A percentile compares a stretch with the other conserved stretches of the same genome.
phyloP scores from a whole-genome alignment of 2,888 invertebrate genomes.

The Melieria omissa region DNA sequence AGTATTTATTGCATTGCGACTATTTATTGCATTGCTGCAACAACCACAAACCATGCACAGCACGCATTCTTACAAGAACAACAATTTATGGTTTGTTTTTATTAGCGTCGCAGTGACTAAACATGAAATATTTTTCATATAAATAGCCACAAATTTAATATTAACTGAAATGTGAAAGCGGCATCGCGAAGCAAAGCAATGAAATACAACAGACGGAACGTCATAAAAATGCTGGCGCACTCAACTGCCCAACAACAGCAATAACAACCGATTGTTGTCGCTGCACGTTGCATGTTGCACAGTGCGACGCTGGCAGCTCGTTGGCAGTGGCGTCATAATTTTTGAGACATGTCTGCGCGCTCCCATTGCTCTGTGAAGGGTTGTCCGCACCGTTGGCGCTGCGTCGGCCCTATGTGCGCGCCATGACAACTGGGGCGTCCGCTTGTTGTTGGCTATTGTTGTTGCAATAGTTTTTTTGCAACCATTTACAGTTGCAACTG shows the following conservation, averaged over 20 bases:
- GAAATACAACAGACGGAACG: not conserved
- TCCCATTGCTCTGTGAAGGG: slow-evolving; percentile 10
- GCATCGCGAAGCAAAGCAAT: not conserved
- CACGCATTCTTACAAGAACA: too few species aligned
- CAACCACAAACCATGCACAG: too few species aligned
- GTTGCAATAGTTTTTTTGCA: not conserved
- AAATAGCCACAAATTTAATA: slow-evolving; percentile 1
- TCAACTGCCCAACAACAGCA: too few species aligned
- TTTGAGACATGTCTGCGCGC: slow-evolving; percentile 30
- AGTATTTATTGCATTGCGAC: too few species aligned
- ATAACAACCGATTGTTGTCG: too few species aligned
- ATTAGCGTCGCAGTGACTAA: not conserved
- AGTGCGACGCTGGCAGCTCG: not conserved
- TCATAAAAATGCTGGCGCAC: not conserved
- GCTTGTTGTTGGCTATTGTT: too few species aligned
- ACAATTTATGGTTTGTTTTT: not conserved
- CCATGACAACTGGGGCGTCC: too few species aligned
- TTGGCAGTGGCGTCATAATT: slow-evolving; percentile 28
- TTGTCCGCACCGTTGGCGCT: slow-evolving; percentile 9
- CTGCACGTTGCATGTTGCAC: too few species aligned
- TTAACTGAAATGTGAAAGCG: not conserved
- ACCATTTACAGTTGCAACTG: too few species aligned
- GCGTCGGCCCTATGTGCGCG: too few species aligned
- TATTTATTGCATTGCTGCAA: too few species aligned
- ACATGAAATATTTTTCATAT: not conserved